A percentile compares a stretch with the other conserved stretches of the same genome.
Evolutionary conservation across 2,888 invertebrate genomes (phyloP).

Genomic region (Pseudococcus longispinus): DNA sequence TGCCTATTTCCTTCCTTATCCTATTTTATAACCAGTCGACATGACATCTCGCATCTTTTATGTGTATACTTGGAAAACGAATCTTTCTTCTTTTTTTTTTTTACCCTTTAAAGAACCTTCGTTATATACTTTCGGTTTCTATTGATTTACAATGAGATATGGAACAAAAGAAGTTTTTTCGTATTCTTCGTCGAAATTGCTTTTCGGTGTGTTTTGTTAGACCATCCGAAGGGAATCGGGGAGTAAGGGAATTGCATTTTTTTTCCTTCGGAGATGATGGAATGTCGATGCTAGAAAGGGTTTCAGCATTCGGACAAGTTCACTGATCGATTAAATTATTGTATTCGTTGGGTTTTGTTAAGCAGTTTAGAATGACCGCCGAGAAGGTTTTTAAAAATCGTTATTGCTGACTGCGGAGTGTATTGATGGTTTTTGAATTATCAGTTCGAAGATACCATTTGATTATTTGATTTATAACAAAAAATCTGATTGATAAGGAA

Average conservation of each 20-base stretch:
- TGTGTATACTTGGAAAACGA: not conserved
- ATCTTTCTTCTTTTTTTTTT: constrained; percentile 24
- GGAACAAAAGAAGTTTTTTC: constrained; percentile 12
- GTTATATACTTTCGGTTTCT: constrained; percentile 18
- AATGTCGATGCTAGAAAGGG: not conserved
- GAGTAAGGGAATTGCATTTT: not conserved
- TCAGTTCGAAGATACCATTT: no score
- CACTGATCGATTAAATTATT: constrained; percentile 2
- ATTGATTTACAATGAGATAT: constrained; percentile 26
- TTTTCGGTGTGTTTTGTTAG: not conserved
- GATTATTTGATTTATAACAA: no score
- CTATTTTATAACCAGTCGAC: not conserved
- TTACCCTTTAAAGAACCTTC: constrained; percentile 21
- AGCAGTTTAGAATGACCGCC: not conserved
- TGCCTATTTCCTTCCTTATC: not conserved
- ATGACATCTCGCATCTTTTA: constrained; percentile 22
- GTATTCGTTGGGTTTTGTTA: not conserved
- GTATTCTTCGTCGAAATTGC: constrained; percentile 16
- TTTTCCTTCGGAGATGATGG: not conserved
- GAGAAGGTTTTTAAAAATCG: not conserved
- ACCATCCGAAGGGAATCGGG: not conserved
- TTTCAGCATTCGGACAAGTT: not conserved
- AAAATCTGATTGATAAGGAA: no score
- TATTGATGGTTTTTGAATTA: no score
- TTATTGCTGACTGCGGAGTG: not conserved